Evolutionary conservation across 2,888 invertebrate species (phyloP), one percentile per base, ranked within the genome.

Genomic region (Listrodromus nycthemerus): DNA sequence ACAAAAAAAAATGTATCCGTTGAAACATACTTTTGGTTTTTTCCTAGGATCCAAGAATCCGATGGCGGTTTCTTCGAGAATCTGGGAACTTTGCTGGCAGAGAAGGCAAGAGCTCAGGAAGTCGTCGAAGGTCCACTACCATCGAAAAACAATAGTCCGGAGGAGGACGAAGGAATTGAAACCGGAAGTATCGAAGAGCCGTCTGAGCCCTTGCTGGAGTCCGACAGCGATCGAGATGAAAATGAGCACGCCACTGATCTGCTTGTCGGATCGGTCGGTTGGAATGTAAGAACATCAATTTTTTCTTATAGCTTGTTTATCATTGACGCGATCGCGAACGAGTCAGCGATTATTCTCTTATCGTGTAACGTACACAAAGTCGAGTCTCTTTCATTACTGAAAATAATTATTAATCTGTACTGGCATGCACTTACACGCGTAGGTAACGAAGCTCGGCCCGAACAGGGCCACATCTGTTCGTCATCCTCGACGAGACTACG

Each of bases 31-130:
- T 78, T 66, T 8, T 66, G 24, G 3, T 10, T 45, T 88, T 83
- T 89, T 94, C 94, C 70, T 94, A 97, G 97, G 94, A 95, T 97
- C 86, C 97, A 97, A 94, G 96, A 97, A 94, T 95, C 96, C 21
- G 97, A 97, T 92, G 97, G 96, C 88, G 96, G 97, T 70, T 97
- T 97, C 93, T 97, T 97, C 92, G 97, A 97, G 92, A 96, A 96
- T 90, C 97, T 97, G 89, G 97, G 97, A 0, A 96, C 96, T 0
- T 94, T 97, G 70, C 93, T 97, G 75, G 92, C 91, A 0, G 92
- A 92, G 73, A 91, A 89, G 81, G 92, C 88, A 27, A 88, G 90
- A 71, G 90, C 88, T 1, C 91, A 92, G 80, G 90, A 90, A 65
- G 87, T 88, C 69, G 90, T 85, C 19, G 91, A 91, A 74, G 92